Conservation (phyloP, 2,888 invertebrate genomes). For the Odontomyia ornata region DNA sequence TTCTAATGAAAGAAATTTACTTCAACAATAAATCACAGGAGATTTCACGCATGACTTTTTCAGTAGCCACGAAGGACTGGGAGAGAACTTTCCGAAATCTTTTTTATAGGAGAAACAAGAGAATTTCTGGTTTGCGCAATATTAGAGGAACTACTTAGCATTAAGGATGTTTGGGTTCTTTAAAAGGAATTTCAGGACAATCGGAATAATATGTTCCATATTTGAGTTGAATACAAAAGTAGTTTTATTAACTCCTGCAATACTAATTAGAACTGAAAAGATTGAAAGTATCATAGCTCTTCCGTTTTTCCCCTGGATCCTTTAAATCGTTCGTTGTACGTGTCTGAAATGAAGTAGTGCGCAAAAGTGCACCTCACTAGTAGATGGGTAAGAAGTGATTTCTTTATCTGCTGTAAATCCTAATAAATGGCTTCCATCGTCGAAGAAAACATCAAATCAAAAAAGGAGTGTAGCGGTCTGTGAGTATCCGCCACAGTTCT, state of each 20-base stretch:
- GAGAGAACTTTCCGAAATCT: neutral
- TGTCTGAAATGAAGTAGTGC: neutral
- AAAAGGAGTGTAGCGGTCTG: neutral
- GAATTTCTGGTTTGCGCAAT: too few relatives aligned
- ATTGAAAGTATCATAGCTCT: too few relatives aligned
- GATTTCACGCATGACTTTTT: constrained; percentile 3
- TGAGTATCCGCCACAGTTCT: neutral
- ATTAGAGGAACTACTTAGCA: too few relatives aligned
- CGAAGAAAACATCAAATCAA: neutral
- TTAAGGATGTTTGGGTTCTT: too few relatives aligned
- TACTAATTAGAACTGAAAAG: too few relatives aligned
- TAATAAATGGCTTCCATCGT: neutral
- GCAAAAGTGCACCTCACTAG: too few relatives aligned
- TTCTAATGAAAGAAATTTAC: neutral
- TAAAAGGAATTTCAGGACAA: too few relatives aligned
- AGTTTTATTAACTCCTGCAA: too few relatives aligned
- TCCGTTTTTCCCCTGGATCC: too few relatives aligned
- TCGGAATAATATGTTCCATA: too few relatives aligned
- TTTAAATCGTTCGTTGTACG: too few relatives aligned
- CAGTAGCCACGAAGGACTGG: neutral
- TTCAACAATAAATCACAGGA: neutral
- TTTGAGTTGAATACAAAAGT: too few relatives aligned
- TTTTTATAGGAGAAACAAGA: neutral
- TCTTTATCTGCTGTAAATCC: constrained; percentile 9
- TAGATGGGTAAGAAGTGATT: neutral